Evolutionary conservation across 1,140 invertebrate species (phyloP).

Genomic region (Scaptomyza montana): DNA sequence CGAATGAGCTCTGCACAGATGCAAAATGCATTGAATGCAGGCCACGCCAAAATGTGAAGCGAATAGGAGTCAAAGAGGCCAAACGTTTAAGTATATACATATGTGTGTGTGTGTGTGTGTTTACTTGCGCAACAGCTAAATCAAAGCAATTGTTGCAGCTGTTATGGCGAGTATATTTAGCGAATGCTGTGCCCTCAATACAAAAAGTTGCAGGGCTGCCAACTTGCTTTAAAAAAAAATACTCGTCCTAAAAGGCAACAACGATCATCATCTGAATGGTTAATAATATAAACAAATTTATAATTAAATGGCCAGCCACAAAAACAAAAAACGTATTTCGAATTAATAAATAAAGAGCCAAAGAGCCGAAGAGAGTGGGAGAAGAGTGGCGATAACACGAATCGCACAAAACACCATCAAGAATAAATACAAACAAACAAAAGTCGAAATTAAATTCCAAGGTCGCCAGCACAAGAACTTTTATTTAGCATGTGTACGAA

Average conservation of each 20-base stretch:
- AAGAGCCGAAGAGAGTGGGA: slow-evolving; percentile 15
- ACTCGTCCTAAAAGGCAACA: background rate
- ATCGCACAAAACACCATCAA: slow-evolving; percentile 11
- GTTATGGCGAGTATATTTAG: slow-evolving; percentile 22
- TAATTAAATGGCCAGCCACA: slow-evolving; percentile 43
- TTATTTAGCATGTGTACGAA: slow-evolving; percentile 67
- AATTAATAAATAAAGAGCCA: slow-evolving; percentile 63
- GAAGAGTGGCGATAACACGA: slow-evolving; percentile 29
- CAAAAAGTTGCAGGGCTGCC: slow-evolving; percentile 23
- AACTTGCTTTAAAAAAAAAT: background rate
- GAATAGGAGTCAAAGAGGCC: slow-evolving; percentile 42
- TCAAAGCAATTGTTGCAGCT: slow-evolving; percentile 30
- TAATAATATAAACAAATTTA: slow-evolving; percentile 7
- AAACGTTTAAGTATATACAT: slow-evolving; percentile 14
- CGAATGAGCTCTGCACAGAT: slow-evolving; percentile 62
- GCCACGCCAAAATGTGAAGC: slow-evolving; percentile 24
- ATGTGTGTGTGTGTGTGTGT: slow-evolving; percentile 5
- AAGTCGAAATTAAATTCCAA: slow-evolving; percentile 61
- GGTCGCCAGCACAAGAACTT: slow-evolving; percentile 64
- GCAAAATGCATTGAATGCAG: slow-evolving; percentile 40
- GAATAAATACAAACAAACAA: slow-evolving; percentile 8
- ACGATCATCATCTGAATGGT: background rate
- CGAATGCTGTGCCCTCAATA: slow-evolving; percentile 24
- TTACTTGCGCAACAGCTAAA: slow-evolving; percentile 36
- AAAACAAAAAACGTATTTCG: slow-evolving; percentile 49